A percentile compares a stretch with the other conserved stretches of the same genome.
These are phyloP conservation scores for Engraulis encrasicolus DNA, from an alignment of 2,113 vertebrate species.

Conservation along the genomic window DNA sequence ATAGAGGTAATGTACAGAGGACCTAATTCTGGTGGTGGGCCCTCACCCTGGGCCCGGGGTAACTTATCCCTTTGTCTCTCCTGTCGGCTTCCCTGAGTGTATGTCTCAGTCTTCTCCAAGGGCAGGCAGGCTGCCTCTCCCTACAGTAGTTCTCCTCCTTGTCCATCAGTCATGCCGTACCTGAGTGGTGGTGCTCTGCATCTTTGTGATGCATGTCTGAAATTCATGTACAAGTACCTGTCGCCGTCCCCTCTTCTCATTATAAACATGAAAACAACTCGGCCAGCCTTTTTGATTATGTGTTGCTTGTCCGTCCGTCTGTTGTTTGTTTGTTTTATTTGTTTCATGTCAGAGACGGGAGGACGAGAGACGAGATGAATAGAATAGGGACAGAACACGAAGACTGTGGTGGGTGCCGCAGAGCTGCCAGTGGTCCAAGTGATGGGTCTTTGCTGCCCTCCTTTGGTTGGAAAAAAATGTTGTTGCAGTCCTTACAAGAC, in stretches of 20 bases:
- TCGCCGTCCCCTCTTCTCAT: not conserved
- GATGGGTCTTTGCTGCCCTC: constrained; percentile 15
- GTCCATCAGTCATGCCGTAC: not conserved
- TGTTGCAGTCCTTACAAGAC: too few species aligned
- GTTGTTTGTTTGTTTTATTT: not conserved
- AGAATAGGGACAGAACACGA: not conserved
- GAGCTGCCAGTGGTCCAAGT: not conserved
- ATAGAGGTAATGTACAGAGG: too few species aligned
- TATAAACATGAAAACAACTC: not conserved
- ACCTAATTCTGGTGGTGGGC: too few species aligned
- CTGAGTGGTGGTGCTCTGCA: not conserved
- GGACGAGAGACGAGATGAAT: not conserved
- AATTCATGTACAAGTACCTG: not conserved
- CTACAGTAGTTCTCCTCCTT: not conserved
- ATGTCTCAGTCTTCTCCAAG: too few species aligned
- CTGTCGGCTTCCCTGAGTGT: too few species aligned
- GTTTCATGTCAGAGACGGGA: not conserved
- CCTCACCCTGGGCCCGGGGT: too few species aligned
- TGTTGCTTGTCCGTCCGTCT: too few species aligned
- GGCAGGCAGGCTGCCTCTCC: too few species aligned
- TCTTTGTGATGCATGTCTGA: not conserved
- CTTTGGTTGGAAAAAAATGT: not conserved
- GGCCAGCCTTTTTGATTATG: not conserved
- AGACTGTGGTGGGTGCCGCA: not conserved
- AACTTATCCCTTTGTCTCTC: too few species aligned